phyloP scores from a whole-genome alignment of 2,888 invertebrate species.

The Saturnia japonica region DNA sequence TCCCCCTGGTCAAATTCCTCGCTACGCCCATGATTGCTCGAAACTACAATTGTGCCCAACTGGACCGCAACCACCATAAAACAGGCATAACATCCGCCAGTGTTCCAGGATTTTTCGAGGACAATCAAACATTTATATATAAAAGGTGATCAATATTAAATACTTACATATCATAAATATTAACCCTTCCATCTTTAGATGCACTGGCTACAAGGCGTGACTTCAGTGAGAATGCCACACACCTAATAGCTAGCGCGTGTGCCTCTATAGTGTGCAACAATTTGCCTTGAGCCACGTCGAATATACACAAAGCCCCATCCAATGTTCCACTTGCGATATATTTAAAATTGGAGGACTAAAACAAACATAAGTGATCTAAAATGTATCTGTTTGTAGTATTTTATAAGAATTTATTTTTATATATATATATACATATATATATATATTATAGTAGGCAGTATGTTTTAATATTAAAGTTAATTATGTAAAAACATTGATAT shows the following conservation, averaged over 20 bases:
- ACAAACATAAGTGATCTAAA: conserved; percentile 15
- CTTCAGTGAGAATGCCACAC: conserved; percentile 95
- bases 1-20: too few relatives aligned
- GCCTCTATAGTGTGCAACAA: conserved; percentile 95
- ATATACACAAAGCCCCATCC: conserved; percentile 96
- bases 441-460: too few relatives aligned
- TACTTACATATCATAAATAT: conserved; percentile 95
- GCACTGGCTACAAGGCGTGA: conserved; percentile 93
- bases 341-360: conserved; percentile 94
- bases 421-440: too few relatives aligned
- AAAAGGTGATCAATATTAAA: conserved; percentile 13
- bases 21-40: too few relatives aligned
- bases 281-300: conserved; percentile 93
- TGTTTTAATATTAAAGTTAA: too few relatives aligned
- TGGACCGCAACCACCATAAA: too few relatives aligned
- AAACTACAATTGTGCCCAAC: too few relatives aligned
- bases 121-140: neutral
- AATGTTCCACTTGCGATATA: conserved; percentile 96
- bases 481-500: too few relatives aligned
- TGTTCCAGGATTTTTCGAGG: too few relatives aligned
- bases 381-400: neutral
- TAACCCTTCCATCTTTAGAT: conserved; percentile 96
- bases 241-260: conserved; percentile 94
- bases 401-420: neutral
- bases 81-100: too few relatives aligned